These are phyloP conservation scores for Mylabris phalerata DNA, from an alignment of 1,140 invertebrate genomes.

Conservation along the genomic window DNA sequence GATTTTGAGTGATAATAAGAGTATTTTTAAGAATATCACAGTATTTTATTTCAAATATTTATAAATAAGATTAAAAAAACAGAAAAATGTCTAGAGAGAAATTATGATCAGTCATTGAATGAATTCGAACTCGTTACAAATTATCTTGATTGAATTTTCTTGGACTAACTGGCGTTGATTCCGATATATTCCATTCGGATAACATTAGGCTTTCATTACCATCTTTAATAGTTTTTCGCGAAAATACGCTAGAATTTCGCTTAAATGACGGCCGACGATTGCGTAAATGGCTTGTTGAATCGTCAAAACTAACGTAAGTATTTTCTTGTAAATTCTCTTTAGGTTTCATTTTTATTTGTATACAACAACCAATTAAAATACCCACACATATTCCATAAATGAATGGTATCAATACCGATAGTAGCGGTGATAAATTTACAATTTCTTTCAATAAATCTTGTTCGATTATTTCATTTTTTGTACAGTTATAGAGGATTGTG, in stretches of 20 bases:
- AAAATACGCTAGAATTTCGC: neutral
- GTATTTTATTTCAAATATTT: slow-evolving; percentile 5
- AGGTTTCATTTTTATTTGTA: slow-evolving; percentile 1
- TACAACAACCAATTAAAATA: slow-evolving; percentile 5
- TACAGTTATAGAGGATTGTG: slow-evolving; percentile 9
- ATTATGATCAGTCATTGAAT: too few relatives aligned
- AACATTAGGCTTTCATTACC: slow-evolving; percentile 6
- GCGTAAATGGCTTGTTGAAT: neutral
- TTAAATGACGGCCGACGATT: slow-evolving; percentile 7
- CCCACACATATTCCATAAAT: slow-evolving; percentile 21
- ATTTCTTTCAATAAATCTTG: slow-evolving; percentile 17
- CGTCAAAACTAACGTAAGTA: slow-evolving; percentile 3
- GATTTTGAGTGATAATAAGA: slow-evolving; percentile 10
- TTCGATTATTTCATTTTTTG: neutral
- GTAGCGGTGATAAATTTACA: slow-evolving; percentile 16
- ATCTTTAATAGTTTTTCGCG: neutral
- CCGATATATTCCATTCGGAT: slow-evolving; percentile 17
- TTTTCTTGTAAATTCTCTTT: slow-evolving; percentile 1
- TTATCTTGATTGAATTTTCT: slow-evolving; percentile 9
- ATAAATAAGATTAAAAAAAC: too few relatives aligned
- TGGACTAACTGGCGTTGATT: slow-evolving; percentile 22
- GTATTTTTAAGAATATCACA: slow-evolving; percentile 12
- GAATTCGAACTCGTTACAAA: too few relatives aligned
- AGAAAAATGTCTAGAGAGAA: too few relatives aligned
- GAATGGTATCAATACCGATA: slow-evolving; percentile 17